Percentiles rank a stretch among this genome's conserved stretches.
phyloP scores from a whole-genome alignment of 1,140 invertebrate species.

The Drosophila pallidifrons region DNA sequence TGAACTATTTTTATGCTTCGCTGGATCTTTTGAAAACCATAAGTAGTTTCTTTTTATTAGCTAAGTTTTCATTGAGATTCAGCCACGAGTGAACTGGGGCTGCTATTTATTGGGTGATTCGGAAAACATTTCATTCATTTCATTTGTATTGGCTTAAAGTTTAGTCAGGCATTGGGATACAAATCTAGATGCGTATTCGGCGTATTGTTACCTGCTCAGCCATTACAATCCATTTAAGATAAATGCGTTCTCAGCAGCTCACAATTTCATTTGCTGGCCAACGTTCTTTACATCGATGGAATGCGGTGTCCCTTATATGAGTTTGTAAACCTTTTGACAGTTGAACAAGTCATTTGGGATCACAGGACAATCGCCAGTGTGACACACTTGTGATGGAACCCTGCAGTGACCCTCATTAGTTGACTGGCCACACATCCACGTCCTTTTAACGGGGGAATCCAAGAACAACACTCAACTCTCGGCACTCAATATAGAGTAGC shows the following conservation, averaged over 20 bases:
- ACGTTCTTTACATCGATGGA: conserved; percentile 5
- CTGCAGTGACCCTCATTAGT: conserved; percentile 51
- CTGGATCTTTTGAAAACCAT: conserved; percentile 25
- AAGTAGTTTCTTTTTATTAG: conserved; percentile 27
- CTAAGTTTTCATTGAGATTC: conserved; percentile 46
- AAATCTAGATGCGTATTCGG: conserved; percentile 14
- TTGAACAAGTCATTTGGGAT: conserved; percentile 18
- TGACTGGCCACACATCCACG: conserved; percentile 4
- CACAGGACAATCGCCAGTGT: conserved; percentile 37
- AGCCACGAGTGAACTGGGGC: conserved; percentile 24
- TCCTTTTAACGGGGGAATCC: conserved; percentile 13
- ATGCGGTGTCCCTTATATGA: conserved; percentile 10
- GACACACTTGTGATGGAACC: conserved; percentile 31
- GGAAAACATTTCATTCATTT: conserved; percentile 47
- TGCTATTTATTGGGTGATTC: conserved; percentile 23
- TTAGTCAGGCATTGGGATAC: conserved; percentile 19
- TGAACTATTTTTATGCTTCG: conserved; percentile 15
- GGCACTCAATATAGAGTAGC: conserved; percentile 1
- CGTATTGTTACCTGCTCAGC: conserved; percentile 13
- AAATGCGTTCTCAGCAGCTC: conserved; percentile 9
- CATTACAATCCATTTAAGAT: conserved; percentile 20
- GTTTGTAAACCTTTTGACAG: conserved; percentile 27
- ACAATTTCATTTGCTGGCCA: conserved; percentile 35
- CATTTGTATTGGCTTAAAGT: conserved; percentile 31
- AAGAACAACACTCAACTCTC: conserved; percentile 14